phyloP scores from a whole-genome alignment of 2,113 vertebrate species.

The Scalopus aquaticus region DNA sequence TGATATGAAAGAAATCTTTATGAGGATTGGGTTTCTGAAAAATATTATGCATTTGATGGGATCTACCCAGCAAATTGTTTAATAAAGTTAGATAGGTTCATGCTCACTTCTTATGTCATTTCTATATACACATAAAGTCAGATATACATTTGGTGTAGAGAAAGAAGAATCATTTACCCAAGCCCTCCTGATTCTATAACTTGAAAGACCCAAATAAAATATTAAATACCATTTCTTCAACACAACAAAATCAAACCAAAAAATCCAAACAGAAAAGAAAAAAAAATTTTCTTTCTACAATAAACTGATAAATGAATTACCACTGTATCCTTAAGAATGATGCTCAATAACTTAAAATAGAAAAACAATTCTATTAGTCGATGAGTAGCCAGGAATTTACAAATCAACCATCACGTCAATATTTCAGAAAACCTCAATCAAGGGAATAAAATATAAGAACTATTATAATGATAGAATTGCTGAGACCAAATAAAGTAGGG shows the following conservation, averaged over 20 bases:
- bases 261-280: neutral
- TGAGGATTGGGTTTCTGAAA: neutral
- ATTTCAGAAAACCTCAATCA: neutral
- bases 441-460: neutral
- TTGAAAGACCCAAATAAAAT: neutral
- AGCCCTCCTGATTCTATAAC: neutral
- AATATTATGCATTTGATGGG: neutral
- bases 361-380: neutral
- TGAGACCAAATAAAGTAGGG: neutral
- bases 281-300: neutral
- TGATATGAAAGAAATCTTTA: slow-evolving; percentile 23
- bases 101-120: neutral
- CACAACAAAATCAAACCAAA: neutral
- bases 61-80: neutral
- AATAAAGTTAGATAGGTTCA: neutral
- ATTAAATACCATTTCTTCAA: neutral
- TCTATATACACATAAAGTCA: neutral
- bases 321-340: neutral
- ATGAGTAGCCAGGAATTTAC: neutral
- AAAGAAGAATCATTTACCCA: neutral
- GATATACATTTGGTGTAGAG: neutral
- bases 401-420: neutral
- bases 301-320: neutral
- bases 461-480: neutral
- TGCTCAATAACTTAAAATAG: neutral